phyloP scores from a whole-genome alignment of 2,113 vertebrate species.

The Hippolais icterina region DNA sequence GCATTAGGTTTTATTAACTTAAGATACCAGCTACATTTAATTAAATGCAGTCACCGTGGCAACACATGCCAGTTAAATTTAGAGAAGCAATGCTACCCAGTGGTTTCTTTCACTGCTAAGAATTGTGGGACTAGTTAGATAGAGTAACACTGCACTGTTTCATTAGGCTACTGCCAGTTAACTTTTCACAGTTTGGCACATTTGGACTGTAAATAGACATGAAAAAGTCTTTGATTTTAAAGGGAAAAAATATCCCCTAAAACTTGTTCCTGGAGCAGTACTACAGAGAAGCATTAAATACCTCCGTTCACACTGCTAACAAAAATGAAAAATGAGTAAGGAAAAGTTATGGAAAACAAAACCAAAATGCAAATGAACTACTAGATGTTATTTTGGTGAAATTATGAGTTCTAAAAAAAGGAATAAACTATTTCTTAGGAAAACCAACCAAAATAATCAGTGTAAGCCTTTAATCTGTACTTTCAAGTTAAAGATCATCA shows the following conservation, averaged over 20 bases:
- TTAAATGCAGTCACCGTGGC: conserved; percentile 81
- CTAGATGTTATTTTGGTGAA: conserved; percentile 45
- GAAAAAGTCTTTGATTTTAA: conserved; percentile 69
- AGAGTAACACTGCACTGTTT: conserved; percentile 78
- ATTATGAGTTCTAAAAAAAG: conserved; percentile 46
- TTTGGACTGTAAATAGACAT: conserved; percentile 77
- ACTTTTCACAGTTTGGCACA: conserved; percentile 89
- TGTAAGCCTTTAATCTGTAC: conserved; percentile 69
- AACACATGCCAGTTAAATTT: conserved; percentile 71
- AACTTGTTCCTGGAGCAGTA: conserved; percentile 62
- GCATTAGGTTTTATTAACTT: conserved; percentile 81
- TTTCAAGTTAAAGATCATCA: conserved; percentile 71
- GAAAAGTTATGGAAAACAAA: conserved; percentile 46
- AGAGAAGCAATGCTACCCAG: conserved; percentile 65
- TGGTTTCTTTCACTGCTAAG: conserved; percentile 65
- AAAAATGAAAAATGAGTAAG: conserved; percentile 36
- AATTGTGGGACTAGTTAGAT: conserved; percentile 64
- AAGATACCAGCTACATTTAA: conserved; percentile 79
- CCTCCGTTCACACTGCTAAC: conserved; percentile 60
- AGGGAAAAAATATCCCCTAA: conserved; percentile 61
- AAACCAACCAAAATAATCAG: conserved; percentile 66
- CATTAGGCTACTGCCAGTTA: conserved; percentile 69
- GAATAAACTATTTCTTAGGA: conserved; percentile 50
- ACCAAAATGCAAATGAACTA: conserved; percentile 43
- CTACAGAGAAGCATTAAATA: conserved; percentile 64